Evolutionary conservation across 2,888 invertebrate genomes (phyloP), one percentile per base, ranked within the genome.

Genomic region (Watsonalla cultraria): DNA sequence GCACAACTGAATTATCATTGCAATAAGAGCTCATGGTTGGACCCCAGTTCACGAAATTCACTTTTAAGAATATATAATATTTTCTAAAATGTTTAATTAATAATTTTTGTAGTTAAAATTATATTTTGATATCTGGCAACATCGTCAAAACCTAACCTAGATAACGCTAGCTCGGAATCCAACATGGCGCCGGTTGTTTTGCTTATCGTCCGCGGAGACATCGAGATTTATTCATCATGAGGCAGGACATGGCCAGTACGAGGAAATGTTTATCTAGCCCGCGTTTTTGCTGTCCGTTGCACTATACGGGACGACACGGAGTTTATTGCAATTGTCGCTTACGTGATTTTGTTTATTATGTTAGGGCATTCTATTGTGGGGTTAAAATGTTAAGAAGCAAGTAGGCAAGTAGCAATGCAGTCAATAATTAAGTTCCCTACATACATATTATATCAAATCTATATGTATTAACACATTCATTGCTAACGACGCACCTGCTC

Each of bases 211-310:
- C 66, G 68, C 72, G 74, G 68, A 76, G 81, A 82, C 84, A 82
- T 83, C 83, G 74, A 82, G 84, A 84, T 84, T 84, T 84, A 84
- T 84, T 75, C 81, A 69, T 80, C 82, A 82, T 78, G 80, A 71
- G 66, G 60, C 75, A 68, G 72, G 74, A 78, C 78, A 77, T 71
- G 74, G 76, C 75, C 80, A 74, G 71, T 73, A 71, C 66, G 68
- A 76, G 81, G 83, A 83, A 84, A 83, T 82, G 82, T 82, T 84
- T 83, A 83, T 84, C 84, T 82, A 80, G 69, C 74, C 61, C 61
- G 61, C 60, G 68, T 66, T 71, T 68, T 72, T 70, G 66, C 61
- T 54, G 51, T 52, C 53, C 50, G 51, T 51, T 55, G 58, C 54
- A 50, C 51, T 45, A 55, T 54, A 48, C 51, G 49, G 55, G 53